phyloP scores from a whole-genome alignment of 2,888 invertebrate species.

The Cryptosula pallasiana region DNA sequence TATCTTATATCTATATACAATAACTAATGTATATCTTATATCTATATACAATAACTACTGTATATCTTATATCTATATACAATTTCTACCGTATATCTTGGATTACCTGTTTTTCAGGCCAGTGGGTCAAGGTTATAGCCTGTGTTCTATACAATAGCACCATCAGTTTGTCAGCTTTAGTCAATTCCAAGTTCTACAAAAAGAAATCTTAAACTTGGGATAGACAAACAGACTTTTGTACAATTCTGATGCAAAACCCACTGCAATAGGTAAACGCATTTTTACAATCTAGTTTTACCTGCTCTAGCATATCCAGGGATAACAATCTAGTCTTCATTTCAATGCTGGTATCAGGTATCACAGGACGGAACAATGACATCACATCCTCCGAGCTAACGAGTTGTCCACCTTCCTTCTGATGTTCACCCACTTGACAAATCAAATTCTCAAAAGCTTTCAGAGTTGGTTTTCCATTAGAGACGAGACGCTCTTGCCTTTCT shows the following conservation, averaged over 20 bases:
- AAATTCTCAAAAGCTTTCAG: constrained; percentile 6
- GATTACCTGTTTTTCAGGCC: constrained; percentile 1
- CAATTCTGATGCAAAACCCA: no score
- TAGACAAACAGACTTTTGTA: background rate
- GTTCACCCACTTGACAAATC: constrained; percentile 1
- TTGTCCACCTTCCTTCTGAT: constrained; percentile 9
- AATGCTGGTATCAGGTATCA: constrained; percentile 5
- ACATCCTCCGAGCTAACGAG: constrained; percentile 12
- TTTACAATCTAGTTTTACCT: background rate
- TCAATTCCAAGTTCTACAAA: background rate
- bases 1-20: no score
- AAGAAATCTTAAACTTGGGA: background rate
- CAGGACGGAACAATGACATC: constrained; percentile 20
- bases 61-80: no score
- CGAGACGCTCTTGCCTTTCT: background rate
- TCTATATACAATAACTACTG: no score
- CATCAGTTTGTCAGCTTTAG: background rate
- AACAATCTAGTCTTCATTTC: background rate
- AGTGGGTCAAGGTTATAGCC: background rate
- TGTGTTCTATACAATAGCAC: constrained; percentile 6
- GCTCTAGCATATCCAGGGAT: background rate
- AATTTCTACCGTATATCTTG: no score
- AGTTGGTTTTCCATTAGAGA: background rate
- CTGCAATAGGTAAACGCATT: no score
- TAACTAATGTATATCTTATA: no score